Base-by-base conservation (phyloP, 2,797 vertebrate genomes). In the Gymnothorax javanicus region DNA sequence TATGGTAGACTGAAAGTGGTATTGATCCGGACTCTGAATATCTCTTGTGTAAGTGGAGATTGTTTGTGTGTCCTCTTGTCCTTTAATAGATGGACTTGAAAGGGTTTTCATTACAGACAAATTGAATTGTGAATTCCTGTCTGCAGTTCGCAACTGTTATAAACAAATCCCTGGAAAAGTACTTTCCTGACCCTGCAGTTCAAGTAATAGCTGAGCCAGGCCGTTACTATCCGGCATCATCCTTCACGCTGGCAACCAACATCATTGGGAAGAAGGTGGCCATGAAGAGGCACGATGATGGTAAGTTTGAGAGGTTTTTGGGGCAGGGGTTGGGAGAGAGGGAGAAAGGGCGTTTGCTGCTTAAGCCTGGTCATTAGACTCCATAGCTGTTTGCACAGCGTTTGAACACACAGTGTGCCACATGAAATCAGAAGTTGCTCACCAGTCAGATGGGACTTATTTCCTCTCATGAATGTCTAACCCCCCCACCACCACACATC, bases 261-360 rank as follows among this genome's bases (percentile, higher is more conserved):
- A 97, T 99, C 88, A 99, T 99, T 89, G 98, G 98, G 54, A 99
- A 99, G 93, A 99, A 99, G 90, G 95, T 98, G 50, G 95, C 98
- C n/a, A 92, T 88, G 97, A 97, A 56, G 98, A 99, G 0, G 0
- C 93, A 94, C 89, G 98, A 97, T 91, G 98, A 99, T 54, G 94
- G 91, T 94, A 92, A 92, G 25, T 1, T 13, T 17, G 60, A 11
- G 60, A 4, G 1, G 60, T 4, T 43, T 43, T 43, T 62, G 5
- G 33, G 13, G 43, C 7, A 90, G 4, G 25, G 4, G 17, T 9
- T 1, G 59, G 59, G 59, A 17, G 17, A 69, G 64, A 6, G 6
- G 64, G 59, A 60, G 59, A 7, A 25, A 27, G 7, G 9, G 8
- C 69, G 27, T 12, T 8, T 13, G 69, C 3, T 6, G 23, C 71